Conservation (phyloP, 2,797 vertebrate genomes). For the Pteropus rufus region DNA sequence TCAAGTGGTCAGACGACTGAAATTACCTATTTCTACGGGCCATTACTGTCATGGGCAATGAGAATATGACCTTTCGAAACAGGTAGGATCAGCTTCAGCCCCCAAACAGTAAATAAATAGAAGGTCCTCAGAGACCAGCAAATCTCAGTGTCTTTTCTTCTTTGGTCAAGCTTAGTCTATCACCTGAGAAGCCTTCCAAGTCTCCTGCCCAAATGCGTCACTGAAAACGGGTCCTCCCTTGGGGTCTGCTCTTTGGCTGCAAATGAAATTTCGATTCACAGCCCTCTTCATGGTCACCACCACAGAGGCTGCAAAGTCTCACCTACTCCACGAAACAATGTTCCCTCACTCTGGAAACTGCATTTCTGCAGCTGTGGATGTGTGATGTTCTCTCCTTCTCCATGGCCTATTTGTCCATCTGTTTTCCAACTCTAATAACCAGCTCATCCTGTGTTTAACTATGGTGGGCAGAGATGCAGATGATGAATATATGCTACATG, state of each 20-base stretch:
- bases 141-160: slow-evolving; percentile 1
- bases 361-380: not conserved
- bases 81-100: not conserved
- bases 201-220: not conserved
- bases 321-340: not conserved
- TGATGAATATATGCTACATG: not conserved
- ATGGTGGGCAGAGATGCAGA: not conserved
- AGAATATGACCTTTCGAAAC: slow-evolving; percentile 29
- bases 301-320: not conserved
- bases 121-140: not conserved
- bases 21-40: not conserved
- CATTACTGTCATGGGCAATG: not conserved
- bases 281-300: not conserved
- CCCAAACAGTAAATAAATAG: slow-evolving; percentile 10
- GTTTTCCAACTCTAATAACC: slow-evolving; percentile 26
- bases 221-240: not conserved
- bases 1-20: not conserved
- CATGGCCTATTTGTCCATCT: not conserved
- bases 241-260: not conserved
- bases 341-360: not conserved
- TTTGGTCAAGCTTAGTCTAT: not conserved
- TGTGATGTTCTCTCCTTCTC: not conserved
- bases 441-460: not conserved
- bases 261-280: not conserved
- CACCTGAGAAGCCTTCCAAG: not conserved